These are phyloP conservation scores for Callocephalon fimbriatum DNA, from an alignment of 2,113 vertebrate species.

Conservation along the genomic window DNA sequence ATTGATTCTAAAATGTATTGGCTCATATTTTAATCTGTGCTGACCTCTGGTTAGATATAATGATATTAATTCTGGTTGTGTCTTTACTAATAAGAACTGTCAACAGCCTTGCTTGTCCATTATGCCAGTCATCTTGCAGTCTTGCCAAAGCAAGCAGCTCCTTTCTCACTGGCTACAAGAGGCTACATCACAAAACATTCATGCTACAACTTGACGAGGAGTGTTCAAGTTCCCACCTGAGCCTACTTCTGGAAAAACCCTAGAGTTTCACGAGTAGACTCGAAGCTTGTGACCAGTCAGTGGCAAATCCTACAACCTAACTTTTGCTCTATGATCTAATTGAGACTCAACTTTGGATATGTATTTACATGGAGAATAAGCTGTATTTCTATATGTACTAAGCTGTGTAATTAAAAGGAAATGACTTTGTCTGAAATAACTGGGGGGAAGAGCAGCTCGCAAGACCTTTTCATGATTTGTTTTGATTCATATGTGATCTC, in stretches of 20 bases:
- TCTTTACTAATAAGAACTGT: neutral
- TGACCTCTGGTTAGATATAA: neutral
- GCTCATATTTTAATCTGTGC: neutral
- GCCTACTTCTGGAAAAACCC: accelerated
- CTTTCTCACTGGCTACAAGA: neutral
- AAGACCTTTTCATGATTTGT: neutral
- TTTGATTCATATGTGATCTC: neutral
- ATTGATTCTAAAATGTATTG: neutral
- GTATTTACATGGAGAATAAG: neutral
- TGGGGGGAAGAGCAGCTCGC: neutral
- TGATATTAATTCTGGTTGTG: neutral
- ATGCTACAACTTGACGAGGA: neutral
- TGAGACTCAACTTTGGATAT: neutral
- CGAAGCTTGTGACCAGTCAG: neutral
- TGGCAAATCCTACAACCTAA: neutral
- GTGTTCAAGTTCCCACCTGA: neutral
- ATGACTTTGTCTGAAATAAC: neutral
- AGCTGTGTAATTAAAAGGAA: neutral
- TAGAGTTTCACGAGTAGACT: neutral
- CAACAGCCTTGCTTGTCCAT: neutral
- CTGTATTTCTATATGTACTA: neutral
- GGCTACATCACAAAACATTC: neutral
- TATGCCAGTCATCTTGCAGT: neutral
- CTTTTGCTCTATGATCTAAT: neutral
- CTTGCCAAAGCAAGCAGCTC: neutral